phyloP scores from a whole-genome alignment of 2,888 invertebrate species.

The Parnassius mnemosyne region DNA sequence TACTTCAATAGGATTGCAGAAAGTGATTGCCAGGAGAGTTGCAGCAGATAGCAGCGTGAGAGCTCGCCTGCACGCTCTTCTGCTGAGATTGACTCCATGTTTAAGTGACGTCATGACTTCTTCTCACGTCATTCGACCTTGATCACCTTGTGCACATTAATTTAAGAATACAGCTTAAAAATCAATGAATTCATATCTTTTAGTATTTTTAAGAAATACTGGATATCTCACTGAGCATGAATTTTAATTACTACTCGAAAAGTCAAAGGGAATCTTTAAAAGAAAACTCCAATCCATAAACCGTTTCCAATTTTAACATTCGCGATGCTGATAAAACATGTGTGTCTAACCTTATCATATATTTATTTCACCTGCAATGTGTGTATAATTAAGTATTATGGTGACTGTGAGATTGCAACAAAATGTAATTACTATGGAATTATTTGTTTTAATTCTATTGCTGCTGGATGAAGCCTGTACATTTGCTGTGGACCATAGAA shows the following conservation, averaged over 20 bases:
- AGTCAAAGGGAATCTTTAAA: neutral
- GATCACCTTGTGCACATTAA: constrained; percentile 52
- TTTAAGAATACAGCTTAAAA: constrained; percentile 16
- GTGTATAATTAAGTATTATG: constrained; percentile 4
- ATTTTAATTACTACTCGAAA: constrained; percentile 4
- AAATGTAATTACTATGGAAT: too few relatives aligned
- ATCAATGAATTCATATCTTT: neutral
- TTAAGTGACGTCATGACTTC: constrained; percentile 78
- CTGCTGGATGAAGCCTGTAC: too few relatives aligned
- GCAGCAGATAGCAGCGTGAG: constrained; percentile 30
- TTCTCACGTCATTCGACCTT: constrained; percentile 38
- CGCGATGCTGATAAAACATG: constrained; percentile 53
- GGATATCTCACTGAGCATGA: neutral
- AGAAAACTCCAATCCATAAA: constrained; percentile 24
- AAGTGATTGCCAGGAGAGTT: constrained; percentile 37
- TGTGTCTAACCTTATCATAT: constrained; percentile 11
- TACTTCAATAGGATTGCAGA: constrained; percentile 61
- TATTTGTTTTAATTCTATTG: too few relatives aligned
- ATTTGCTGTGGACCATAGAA: too few relatives aligned
- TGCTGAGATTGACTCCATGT: constrained; percentile 85
- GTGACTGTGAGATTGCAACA: neutral
- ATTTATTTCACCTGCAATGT: constrained; percentile 27
- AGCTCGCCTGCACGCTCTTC: constrained; percentile 84
- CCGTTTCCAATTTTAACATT: constrained; percentile 43
- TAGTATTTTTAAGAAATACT: constrained; percentile 5